Base-by-base conservation (phyloP, 2,797 vertebrate species). In the Poeciliopsis paucimaculata region DNA sequence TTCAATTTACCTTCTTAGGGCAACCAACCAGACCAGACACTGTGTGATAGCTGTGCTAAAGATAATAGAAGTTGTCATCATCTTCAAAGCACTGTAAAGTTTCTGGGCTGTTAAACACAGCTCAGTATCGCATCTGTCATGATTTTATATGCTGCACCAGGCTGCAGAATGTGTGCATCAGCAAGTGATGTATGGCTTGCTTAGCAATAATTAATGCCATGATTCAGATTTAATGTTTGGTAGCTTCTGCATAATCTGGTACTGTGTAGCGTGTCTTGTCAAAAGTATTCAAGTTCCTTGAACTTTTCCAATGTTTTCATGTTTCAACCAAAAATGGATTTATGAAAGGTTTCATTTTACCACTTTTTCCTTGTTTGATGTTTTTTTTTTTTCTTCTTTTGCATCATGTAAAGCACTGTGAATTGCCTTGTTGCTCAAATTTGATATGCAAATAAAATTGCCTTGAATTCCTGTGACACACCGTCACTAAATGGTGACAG, bases 1-100 rank as follows among this genome's bases (percentile, higher is more conserved):
- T 51, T 13, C 0, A 26, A 39, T 76, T 76, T 23, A 28, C 71
- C 73, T 72, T 75, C 1, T 74, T 28, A 77, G 86, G 64, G 82
- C 80, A 87, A 34, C 46, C 53, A 43, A 78, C 81, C 81, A 64
- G 72, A 60, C 57, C 77, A 77, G 53, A 46, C 26, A 0, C 47
- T 75, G 23, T 72, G 39, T 71, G 72, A 77, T 79, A 80, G 81
- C 70, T 64, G 15, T 12, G 2, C 47, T 72, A 39, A 60, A 76
- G 84, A 81, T 46, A 79, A 51, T 73, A 64, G 4, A 34, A 26
- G 5, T 72, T 31, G 51, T 72, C 39, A 71, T 76, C 57, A 49
- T 73, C 43, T 78, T 53, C 20, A 75, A 53, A 76, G 66, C 45
- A 60, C 55, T 62, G n/a, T 77, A 68, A 84, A 77, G 53, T 68